Base-by-base conservation (phyloP, 2,113 vertebrate genomes). In the Spheniscus mendiculus region DNA sequence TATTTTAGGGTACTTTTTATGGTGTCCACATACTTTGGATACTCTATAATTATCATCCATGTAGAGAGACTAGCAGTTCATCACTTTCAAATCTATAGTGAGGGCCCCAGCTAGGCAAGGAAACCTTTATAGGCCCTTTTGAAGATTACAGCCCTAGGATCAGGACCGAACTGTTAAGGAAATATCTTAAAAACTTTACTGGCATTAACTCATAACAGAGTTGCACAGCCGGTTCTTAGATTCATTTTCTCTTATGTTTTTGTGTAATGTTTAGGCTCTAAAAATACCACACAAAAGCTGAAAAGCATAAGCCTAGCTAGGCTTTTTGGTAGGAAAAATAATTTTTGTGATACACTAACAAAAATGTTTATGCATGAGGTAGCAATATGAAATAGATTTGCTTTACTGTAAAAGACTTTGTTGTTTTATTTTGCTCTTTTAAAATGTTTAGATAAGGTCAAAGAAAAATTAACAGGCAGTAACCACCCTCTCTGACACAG, bases 401-500 rank as follows among this genome's bases (percentile, higher is more conserved):
- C 26, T n/a, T 83, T 80, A n/a, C 67, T 80, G 25, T 25, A 87
- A 66, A 6, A 66, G 34, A 62, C 1, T 50, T 62, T 10, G 3
- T 18, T 58, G 4, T 2, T 83, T 69, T 45, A 62, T 73, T 91
- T 78, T 67, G 38, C 84, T 20, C 26, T 78, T 87, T 87, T 18
- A 59, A 74, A 94, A 89, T 34, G 9, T 56, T 89, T 72, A 63
- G 26, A 30, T 62, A 78, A 86, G 55, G 47, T 80, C 76, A 78
- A 89, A 87, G 20, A 50, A 94, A 96, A 91, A 89, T 89, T 93
- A 93, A 74, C 72, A 93, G 50, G 50, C 45, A 87, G 11, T 45
- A 78, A 87, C 77, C 42, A 84, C 55, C 15, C 44, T 63, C 56
- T 84, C 19, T 47, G 49, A 62, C 29, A 42, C 13, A 47, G 30